These are phyloP conservation scores for Oxystoma pomonae DNA, from an alignment of 2,888 invertebrate species.

Conservation along the genomic window DNA sequence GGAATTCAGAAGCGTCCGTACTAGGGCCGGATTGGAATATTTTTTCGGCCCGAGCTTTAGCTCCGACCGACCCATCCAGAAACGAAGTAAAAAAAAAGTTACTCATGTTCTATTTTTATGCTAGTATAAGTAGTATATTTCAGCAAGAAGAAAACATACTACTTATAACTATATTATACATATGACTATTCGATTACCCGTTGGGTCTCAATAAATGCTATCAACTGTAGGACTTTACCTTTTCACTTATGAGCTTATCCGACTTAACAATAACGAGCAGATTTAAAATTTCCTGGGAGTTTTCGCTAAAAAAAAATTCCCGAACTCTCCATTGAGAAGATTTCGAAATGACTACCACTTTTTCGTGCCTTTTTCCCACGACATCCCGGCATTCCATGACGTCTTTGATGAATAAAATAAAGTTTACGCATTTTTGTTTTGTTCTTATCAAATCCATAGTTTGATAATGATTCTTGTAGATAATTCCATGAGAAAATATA, in stretches of 20 bases:
- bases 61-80: no score
- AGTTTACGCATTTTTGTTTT: constrained; percentile 54
- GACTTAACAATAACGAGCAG: constrained; percentile 66
- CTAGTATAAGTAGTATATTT: no score
- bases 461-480: constrained; percentile 50
- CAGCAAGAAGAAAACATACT: no score
- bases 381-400: constrained; percentile 56
- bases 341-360: constrained; percentile 63
- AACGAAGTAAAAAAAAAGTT: no score
- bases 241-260: constrained; percentile 46
- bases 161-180: no score
- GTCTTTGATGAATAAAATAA: constrained; percentile 64
- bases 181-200: not conserved
- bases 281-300: constrained; percentile 65
- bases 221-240: no score
- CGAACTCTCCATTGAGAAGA: constrained; percentile 73
- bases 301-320: constrained; percentile 61
- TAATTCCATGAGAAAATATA: constrained; percentile 59
- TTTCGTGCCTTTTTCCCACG: constrained; percentile 58
- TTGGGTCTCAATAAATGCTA: not conserved
- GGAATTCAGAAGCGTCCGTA: no score
- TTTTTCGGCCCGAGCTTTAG: no score
- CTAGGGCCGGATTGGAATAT: no score
- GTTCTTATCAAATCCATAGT: constrained; percentile 47
- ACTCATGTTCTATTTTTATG: no score